Conservation (phyloP, 1,140 invertebrate genomes). For the Panagrolaimus sp. region DNA sequence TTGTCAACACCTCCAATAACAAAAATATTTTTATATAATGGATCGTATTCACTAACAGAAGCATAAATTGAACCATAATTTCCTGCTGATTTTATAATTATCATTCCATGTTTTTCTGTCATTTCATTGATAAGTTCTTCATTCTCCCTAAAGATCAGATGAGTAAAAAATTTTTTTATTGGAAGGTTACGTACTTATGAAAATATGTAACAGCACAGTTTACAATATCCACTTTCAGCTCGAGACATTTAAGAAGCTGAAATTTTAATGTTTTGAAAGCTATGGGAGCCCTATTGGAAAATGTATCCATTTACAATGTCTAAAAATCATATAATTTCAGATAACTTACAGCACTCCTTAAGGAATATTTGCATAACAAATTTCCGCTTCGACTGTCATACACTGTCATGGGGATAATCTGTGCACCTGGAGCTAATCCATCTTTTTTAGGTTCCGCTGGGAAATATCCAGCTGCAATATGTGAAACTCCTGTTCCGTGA, state of each 20-base stretch:
- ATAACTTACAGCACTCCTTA: conserved; percentile 72
- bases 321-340: conserved; percentile 65
- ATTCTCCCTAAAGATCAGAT: conserved; percentile 71
- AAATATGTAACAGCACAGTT: too few species aligned
- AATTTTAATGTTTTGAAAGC: not conserved
- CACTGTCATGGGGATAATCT: conserved; percentile 84
- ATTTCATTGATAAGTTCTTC: conserved; percentile 79
- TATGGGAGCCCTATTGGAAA: too few species aligned
- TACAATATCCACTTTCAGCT: conserved; percentile 49
- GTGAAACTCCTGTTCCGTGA: conserved; percentile 94
- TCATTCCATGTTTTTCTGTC: conserved; percentile 84
- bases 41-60: conserved; percentile 83
- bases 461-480: conserved; percentile 86
- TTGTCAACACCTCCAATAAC: conserved; percentile 83
- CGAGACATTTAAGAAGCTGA: conserved; percentile 59
- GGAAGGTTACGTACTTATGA: too few species aligned
- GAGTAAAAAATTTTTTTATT: too few species aligned
- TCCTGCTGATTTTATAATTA: conserved; percentile 83
- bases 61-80: conserved; percentile 87
- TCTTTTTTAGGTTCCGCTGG: conserved; percentile 79
- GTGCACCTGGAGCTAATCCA: conserved; percentile 88
- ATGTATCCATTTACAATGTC: too few species aligned
- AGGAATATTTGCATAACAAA: too few species aligned
- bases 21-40: conserved; percentile 76
- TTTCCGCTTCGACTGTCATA: conserved; percentile 76